A percentile compares a stretch with the other conserved stretches of the same genome.
Conservation (phyloP, 2,797 vertebrate genomes). For the Antrozous pallidus region DNA sequence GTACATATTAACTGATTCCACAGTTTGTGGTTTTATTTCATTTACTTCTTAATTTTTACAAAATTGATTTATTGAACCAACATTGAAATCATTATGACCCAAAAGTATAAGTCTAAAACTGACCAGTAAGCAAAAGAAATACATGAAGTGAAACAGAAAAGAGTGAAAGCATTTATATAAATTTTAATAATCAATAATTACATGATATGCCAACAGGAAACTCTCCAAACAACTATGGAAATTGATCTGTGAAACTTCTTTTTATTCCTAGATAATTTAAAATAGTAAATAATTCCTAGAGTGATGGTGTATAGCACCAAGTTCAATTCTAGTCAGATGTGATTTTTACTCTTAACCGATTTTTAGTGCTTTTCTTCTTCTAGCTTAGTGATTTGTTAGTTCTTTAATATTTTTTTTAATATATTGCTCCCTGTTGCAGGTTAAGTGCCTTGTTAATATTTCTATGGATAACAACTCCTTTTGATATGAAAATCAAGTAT, state of each 20-base stretch:
- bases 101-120: slow-evolving; percentile 31
- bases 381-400: background rate
- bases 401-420: background rate
- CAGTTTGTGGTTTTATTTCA: slow-evolving; percentile 4
- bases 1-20: slow-evolving; percentile 42
- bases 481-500: background rate
- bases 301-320: background rate
- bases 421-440: background rate
- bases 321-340: background rate
- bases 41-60: slow-evolving; percentile 2
- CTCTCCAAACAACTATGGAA: slow-evolving; percentile 18
- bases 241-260: background rate
- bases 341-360: background rate
- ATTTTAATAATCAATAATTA: background rate
- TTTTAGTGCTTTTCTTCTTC: background rate
- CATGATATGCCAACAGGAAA: background rate
- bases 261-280: background rate
- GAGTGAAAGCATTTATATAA: background rate
- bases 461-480: background rate
- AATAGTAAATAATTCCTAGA: background rate
- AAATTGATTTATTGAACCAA: slow-evolving; percentile 28
- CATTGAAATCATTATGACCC: background rate
- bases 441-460: background rate
- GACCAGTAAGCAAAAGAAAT: slow-evolving; percentile 10
- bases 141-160: background rate